Evolutionary conservation across 2,888 invertebrate species (phyloP).

Genomic region (Acanthosepion lycidas): DNA sequence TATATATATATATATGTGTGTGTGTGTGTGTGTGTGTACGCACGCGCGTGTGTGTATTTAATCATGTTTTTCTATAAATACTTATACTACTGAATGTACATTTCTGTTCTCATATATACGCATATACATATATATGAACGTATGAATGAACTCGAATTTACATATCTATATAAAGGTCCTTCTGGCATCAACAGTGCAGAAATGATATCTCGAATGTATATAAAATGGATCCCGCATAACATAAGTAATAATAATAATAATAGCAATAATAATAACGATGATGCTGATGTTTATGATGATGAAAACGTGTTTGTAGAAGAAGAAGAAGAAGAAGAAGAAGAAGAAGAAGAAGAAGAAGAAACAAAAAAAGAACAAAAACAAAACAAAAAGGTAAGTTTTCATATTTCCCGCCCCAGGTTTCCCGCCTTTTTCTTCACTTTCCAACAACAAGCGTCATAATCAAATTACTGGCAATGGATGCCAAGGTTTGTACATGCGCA

Average conservation of each 20-base stretch:
- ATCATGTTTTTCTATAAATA: too few relatives aligned
- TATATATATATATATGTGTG: too few relatives aligned
- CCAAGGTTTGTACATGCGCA: not conserved
- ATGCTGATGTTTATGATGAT: too few relatives aligned
- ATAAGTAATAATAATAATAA: too few relatives aligned
- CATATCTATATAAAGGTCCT: not conserved
- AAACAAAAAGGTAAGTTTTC: not conserved
- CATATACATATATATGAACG: not conserved
- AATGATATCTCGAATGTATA: too few relatives aligned
- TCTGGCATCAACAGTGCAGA: too few relatives aligned
- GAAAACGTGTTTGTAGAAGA: not conserved
- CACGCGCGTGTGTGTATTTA: too few relatives aligned
- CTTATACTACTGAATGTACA: too few relatives aligned
- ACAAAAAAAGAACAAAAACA: not conserved
- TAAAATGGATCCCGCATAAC: too few relatives aligned
- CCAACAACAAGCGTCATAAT: slow-evolving; percentile 2
- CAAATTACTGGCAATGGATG: not conserved
- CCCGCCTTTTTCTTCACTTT: not conserved
- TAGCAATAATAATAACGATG: too few relatives aligned
- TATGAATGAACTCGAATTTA: not conserved
- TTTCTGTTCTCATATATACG: too few relatives aligned
- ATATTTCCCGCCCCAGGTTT: not conserved
- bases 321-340: not conserved
- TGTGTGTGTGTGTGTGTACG: too few relatives aligned
- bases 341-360: not conserved